Evolutionary conservation across 2,888 invertebrate genomes (phyloP).

Genomic region (Idaea straminata): DNA sequence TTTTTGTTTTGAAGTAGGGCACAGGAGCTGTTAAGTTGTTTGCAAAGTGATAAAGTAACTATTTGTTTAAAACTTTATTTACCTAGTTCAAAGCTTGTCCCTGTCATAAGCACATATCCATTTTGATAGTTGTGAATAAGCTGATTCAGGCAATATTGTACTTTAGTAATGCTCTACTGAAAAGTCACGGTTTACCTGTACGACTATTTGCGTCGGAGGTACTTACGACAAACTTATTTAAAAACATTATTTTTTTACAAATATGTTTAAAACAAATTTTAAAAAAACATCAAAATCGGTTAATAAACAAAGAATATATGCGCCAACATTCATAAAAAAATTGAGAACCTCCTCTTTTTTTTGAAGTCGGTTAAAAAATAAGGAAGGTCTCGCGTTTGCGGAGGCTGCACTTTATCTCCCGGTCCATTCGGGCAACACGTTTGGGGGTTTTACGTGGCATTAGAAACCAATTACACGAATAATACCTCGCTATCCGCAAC

Average conservation of each 20-base stretch:
- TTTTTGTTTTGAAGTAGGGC: too few species aligned
- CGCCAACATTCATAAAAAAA: too few species aligned
- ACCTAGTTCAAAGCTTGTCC: neutral
- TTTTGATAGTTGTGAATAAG: neutral
- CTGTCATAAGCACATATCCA: neutral
- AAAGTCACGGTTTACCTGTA: too few species aligned
- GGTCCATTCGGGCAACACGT: slow-evolving; percentile 76
- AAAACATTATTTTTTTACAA: too few species aligned
- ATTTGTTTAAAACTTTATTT: neutral
- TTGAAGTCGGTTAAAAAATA: slow-evolving; percentile 13
- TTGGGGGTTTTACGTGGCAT: slow-evolving; percentile 79
- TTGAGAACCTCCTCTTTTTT: too few species aligned
- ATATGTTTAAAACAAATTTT: neutral
- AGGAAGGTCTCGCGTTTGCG: slow-evolving; percentile 37
- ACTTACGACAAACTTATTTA: too few species aligned
- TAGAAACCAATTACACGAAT: slow-evolving; percentile 80
- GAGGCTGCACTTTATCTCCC: slow-evolving; percentile 72
- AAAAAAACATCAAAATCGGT: too few species aligned
- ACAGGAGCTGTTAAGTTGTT: neutral
- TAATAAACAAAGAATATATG: too few species aligned
- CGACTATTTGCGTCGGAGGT: too few species aligned
- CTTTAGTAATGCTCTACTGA: too few species aligned
- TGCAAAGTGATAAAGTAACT: neutral
- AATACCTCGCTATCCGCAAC: slow-evolving; percentile 47
- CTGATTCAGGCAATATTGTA: too few species aligned